These are phyloP conservation scores for Romanomermis culicivorax DNA, from an alignment of 2,888 invertebrate genomes.

Conservation along the genomic window DNA sequence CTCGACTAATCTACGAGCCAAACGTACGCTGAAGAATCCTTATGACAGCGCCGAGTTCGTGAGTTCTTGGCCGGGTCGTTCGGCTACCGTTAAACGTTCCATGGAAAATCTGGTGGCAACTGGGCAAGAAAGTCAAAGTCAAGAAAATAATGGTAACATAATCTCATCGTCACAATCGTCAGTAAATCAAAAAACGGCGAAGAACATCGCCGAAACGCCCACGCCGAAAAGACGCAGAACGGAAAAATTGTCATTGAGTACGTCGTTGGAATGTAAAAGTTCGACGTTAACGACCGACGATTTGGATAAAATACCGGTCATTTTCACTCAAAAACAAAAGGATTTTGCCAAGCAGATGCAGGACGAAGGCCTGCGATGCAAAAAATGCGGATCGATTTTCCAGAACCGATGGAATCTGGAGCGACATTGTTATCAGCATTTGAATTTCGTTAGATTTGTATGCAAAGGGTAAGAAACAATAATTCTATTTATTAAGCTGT, in stretches of 20 bases:
- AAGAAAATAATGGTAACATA: no score
- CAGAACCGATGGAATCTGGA: neutral
- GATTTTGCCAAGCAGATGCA: neutral
- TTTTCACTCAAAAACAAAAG: neutral
- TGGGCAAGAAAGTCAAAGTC: no score
- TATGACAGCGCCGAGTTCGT: constrained; percentile 1
- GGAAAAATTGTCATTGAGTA: no score
- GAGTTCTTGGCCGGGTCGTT: neutral
- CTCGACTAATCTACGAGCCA: neutral
- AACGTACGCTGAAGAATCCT: neutral
- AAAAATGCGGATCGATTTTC: neutral
- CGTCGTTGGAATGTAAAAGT: no score
- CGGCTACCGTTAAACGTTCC: no score
- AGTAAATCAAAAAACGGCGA: no score
- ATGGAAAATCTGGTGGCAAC: no score
- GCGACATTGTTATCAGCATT: constrained; percentile 1
- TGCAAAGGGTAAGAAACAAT: neutral
- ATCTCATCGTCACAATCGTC: no score
- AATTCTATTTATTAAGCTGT: no score
- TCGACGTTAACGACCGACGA: no score
- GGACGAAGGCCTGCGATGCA: neutral
- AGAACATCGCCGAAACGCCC: no score
- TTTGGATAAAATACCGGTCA: constrained; percentile 1
- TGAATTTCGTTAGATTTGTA: neutral
- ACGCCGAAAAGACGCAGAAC: no score